phyloP scores from a whole-genome alignment of 2,797 vertebrate species.

The Notoglanidium macrostoma region DNA sequence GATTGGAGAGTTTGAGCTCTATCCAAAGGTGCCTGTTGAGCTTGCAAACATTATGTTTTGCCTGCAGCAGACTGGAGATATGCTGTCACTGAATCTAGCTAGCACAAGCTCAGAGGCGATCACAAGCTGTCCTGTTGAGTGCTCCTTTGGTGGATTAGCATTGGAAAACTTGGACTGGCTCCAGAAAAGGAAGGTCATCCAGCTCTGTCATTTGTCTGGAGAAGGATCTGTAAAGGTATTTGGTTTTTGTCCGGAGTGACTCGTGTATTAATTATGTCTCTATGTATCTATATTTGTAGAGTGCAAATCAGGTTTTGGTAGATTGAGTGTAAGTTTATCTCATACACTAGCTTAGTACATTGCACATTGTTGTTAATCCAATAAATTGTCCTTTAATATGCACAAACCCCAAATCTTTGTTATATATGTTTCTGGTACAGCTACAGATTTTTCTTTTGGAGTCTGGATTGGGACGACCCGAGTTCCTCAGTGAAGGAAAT shows the following conservation, averaged over 20 bases:
- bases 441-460: conserved; percentile 91
- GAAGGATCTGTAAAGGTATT: conserved; percentile 82
- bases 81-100: conserved; percentile 78
- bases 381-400: not conserved
- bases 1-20: conserved; percentile 84
- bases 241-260: too few species aligned
- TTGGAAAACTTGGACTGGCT: conserved; percentile 92
- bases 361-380: not conserved
- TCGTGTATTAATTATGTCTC: not conserved
- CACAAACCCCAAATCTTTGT: not conserved
- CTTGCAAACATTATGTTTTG: conserved; percentile 72
- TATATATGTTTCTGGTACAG: conserved; percentile 65
- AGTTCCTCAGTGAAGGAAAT: conserved; percentile 89
- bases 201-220: conserved; percentile 80
- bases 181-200: conserved; percentile 88
- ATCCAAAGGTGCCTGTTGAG: conserved; percentile 63
- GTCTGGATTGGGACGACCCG: conserved; percentile 83
- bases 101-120: conserved; percentile 57
- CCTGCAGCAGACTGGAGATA: conserved; percentile 73
- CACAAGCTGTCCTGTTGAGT: conserved; percentile 68
- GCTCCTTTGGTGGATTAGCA: conserved; percentile 76
- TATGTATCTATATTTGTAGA: not conserved
- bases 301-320: not conserved
- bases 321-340: not conserved
- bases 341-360: not conserved